Percentiles rank a stretch among this genome's conserved stretches.
phyloP scores from a whole-genome alignment of 2,113 vertebrate species.

The Carollia perspicillata region DNA sequence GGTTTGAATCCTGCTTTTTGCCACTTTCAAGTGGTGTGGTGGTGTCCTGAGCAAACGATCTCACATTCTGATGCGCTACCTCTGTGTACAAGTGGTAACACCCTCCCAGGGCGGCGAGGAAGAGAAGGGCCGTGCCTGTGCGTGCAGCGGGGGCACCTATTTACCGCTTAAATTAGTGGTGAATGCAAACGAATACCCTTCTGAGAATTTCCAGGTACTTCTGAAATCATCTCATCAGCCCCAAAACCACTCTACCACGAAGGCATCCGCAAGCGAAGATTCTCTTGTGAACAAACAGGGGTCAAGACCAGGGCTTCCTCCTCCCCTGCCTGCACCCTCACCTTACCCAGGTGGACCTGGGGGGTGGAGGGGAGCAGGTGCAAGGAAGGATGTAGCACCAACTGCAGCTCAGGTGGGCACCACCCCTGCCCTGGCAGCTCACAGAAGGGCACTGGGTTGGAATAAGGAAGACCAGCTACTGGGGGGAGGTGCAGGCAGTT shows the following conservation, averaged over 20 bases:
- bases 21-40: background rate
- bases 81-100: background rate
- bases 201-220: background rate
- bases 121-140: fast-evolving
- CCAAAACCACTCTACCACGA: background rate
- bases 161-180: background rate
- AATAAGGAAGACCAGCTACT: background rate
- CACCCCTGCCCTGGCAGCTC: background rate
- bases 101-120: background rate
- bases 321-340: background rate
- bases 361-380: no score
- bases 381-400: no score
- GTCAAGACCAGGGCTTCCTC: background rate
- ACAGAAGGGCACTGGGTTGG: background rate
- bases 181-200: background rate
- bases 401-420: background rate
- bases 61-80: background rate
- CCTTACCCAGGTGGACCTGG: background rate
- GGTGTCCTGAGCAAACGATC: background rate
- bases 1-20: background rate
- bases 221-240: background rate
- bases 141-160: background rate
- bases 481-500: no score
- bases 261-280: background rate
- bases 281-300: background rate